phyloP scores from a whole-genome alignment of 1,140 invertebrate genomes.

The Pomacea maculata region DNA sequence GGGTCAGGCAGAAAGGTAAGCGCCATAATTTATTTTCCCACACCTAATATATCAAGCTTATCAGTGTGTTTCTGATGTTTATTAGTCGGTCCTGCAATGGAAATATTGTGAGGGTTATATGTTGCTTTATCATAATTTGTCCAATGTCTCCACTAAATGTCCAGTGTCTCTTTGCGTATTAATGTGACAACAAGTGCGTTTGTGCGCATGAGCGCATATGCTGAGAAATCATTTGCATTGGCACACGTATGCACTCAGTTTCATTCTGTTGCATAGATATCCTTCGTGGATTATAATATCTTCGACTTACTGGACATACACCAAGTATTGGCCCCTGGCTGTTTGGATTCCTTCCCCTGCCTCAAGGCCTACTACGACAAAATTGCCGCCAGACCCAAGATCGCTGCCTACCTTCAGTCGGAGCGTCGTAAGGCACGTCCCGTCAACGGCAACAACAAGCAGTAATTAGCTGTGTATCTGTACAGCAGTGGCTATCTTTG shows the following conservation, averaged over 20 bases:
- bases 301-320: conserved; percentile 68
- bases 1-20: too few species aligned
- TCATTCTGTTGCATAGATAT: conserved; percentile 56
- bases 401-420: conserved; percentile 48
- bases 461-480: conserved; percentile 31
- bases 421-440: conserved; percentile 42
- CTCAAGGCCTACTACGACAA: conserved; percentile 63
- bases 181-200: neutral
- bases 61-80: neutral
- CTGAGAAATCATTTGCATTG: neutral
- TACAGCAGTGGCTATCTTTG: too few species aligned
- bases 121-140: too few species aligned
- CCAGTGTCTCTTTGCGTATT: neutral
- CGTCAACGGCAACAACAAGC: conserved; percentile 61
- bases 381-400: conserved; percentile 39
- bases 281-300: conserved; percentile 68
- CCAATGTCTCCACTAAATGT: too few species aligned
- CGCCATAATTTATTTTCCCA: too few species aligned
- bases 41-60: neutral
- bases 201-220: neutral
- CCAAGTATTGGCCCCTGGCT: conserved; percentile 59
- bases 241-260: neutral
- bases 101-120: too few species aligned
- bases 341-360: conserved; percentile 62
- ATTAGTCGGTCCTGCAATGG: neutral